These are phyloP conservation scores for Pterois miles DNA, from an alignment of 2,797 vertebrate species.

Conservation along the genomic window DNA sequence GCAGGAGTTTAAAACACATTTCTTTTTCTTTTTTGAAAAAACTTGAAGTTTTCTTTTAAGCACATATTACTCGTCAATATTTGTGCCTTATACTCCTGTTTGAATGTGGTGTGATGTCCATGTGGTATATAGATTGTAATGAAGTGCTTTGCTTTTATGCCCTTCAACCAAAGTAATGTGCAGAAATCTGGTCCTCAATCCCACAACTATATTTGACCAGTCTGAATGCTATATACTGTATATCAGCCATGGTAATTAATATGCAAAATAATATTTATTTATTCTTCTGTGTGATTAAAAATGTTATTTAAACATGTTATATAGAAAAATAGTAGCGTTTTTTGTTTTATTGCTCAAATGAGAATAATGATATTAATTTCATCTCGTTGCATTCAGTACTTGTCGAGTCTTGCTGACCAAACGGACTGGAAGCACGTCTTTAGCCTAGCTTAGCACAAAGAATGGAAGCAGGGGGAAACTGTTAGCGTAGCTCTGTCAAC, in stretches of 20 bases:
- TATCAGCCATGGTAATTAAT: slow-evolving; percentile 63
- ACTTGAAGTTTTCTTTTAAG: slow-evolving; percentile 71
- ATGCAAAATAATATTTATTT: slow-evolving; percentile 72
- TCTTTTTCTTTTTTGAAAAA: slow-evolving; percentile 5
- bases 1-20: slow-evolving; percentile 51
- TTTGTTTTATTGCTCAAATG: neutral
- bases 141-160: slow-evolving; percentile 59
- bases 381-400: neutral
- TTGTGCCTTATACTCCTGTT: slow-evolving; percentile 82
- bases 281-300: slow-evolving; percentile 33
- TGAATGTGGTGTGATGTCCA: slow-evolving; percentile 66
- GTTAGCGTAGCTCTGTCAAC: neutral
- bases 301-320: slow-evolving; percentile 41
- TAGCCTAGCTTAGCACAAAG: neutral
- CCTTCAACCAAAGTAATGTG: slow-evolving; percentile 70
- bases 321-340: slow-evolving; percentile 3
- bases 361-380: neutral
- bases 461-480: neutral
- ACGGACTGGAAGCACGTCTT: neutral
- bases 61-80: slow-evolving; percentile 64
- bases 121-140: slow-evolving; percentile 57
- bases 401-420: neutral
- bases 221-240: slow-evolving; percentile 52
- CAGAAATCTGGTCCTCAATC: slow-evolving; percentile 43
- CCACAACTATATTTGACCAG: slow-evolving; percentile 39